Evolutionary conservation across 2,888 invertebrate genomes (phyloP).

Genomic region (Gandaritis pyraliata): DNA sequence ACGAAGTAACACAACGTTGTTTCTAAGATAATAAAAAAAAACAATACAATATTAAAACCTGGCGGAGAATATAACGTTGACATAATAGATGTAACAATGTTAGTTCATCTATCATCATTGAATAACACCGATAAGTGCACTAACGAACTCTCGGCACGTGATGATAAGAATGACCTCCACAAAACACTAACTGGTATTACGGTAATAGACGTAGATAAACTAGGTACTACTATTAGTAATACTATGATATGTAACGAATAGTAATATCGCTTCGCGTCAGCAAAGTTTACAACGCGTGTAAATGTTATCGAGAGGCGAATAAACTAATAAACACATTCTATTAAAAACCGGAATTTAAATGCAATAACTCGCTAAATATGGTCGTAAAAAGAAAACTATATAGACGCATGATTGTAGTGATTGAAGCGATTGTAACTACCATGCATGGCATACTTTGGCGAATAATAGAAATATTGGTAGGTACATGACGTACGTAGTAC

Average conservation of each 20-base stretch:
- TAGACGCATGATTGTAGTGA: no score
- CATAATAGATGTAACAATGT: slow-evolving; percentile 7
- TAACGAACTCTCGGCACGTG: slow-evolving; percentile 20
- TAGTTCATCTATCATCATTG: slow-evolving; percentile 12
- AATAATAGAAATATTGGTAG: no score
- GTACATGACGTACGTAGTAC: no score
- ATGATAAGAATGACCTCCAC: slow-evolving; percentile 22
- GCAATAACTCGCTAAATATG: background rate
- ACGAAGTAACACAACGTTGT: no score
- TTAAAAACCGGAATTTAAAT: background rate
- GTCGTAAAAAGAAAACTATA: no score
- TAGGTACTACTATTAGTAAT: background rate
- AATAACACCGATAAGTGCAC: slow-evolving; percentile 14
- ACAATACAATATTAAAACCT: background rate
- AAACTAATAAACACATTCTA: slow-evolving; percentile 20
- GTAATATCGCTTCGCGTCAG: background rate
- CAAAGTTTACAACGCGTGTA: slow-evolving; percentile 8
- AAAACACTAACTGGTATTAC: slow-evolving; percentile 4
- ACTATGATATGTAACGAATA: background rate
- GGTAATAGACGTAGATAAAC: slow-evolving; percentile 1
- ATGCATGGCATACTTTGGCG: no score
- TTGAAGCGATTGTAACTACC: no score
- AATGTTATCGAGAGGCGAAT: slow-evolving; percentile 19
- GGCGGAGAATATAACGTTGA: background rate
- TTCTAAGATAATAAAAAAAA: no score